Evolutionary conservation across 1,140 invertebrate genomes (phyloP).

Genomic region (Caenorhabditis brenneri): DNA sequence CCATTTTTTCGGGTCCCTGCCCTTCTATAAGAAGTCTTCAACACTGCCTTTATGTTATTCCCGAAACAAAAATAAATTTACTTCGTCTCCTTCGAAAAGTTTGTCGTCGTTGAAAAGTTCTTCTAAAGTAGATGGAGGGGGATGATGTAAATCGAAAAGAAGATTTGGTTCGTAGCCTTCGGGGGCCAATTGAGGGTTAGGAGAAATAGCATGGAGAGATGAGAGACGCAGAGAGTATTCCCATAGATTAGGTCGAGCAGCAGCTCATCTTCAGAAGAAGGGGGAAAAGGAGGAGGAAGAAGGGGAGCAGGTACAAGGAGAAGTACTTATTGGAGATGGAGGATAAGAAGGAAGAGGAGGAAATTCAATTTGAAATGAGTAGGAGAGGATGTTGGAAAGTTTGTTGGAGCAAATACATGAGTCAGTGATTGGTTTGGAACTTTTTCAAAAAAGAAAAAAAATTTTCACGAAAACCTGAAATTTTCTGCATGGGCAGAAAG

Average conservation of each 20-base stretch:
- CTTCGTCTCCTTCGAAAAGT: neutral
- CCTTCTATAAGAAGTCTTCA: too few species aligned
- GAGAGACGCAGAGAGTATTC: conserved; percentile 24
- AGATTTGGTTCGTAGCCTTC: neutral
- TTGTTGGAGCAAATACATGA: too few species aligned
- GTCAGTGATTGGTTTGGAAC: too few species aligned
- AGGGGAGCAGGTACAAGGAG: conserved; percentile 27
- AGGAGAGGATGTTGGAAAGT: neutral
- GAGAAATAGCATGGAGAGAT: neutral
- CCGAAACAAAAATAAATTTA: neutral
- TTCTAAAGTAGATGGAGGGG: too few species aligned
- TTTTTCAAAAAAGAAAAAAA: too few species aligned
- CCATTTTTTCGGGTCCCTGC: neutral
- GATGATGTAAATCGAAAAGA: conserved; percentile 13
- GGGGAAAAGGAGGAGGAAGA: neutral
- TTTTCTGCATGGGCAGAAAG: too few species aligned
- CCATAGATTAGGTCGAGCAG: conserved; percentile 14
- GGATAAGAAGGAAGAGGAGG: neutral
- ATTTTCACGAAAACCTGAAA: too few species aligned
- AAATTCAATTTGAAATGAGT: neutral
- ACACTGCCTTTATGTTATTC: neutral
- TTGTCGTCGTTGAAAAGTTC: too few species aligned
- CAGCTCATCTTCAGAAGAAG: neutral
- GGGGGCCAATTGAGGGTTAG: conserved; percentile 10
- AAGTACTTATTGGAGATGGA: neutral